Percentiles rank a stretch among this genome's conserved stretches.
Conservation (phyloP, 1,140 invertebrate species). For the Eumeta japonica region DNA sequence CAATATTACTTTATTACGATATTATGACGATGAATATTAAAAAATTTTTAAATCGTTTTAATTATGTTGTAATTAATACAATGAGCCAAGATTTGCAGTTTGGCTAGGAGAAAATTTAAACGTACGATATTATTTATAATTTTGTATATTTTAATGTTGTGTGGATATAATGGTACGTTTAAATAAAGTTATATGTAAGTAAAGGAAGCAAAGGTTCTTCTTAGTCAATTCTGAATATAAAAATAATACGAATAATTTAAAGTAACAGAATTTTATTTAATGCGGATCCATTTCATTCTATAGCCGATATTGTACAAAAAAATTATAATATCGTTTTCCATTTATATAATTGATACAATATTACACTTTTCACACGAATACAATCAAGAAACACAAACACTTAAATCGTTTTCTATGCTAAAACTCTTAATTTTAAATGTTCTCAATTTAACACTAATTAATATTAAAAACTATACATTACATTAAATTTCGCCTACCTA, state of each 20-base stretch:
- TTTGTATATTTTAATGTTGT: too few species aligned
- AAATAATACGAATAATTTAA: conserved; percentile 30
- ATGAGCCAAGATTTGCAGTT: too few species aligned
- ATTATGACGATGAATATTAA: too few species aligned
- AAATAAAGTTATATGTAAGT: too few species aligned
- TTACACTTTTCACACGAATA: conserved; percentile 50
- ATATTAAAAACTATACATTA: conserved; percentile 47
- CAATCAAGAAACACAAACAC: conserved; percentile 53
- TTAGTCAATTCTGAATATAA: too few species aligned
- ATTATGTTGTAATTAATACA: too few species aligned
- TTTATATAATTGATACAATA: conserved; percentile 36
- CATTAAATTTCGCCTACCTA: conserved; percentile 53
- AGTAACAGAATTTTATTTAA: conserved; percentile 58
- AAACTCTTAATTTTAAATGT: conserved; percentile 47
- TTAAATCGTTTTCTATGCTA: conserved; percentile 47
- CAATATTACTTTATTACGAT: too few species aligned
- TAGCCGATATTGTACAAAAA: conserved; percentile 56
- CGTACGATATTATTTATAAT: too few species aligned
- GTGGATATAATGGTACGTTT: too few species aligned
- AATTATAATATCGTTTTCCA: conserved; percentile 45
- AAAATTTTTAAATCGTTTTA: too few species aligned
- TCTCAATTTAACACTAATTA: conserved; percentile 42
- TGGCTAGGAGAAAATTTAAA: too few species aligned
- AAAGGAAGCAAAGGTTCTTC: too few species aligned
- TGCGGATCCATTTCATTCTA: conserved; percentile 49